Evolutionary conservation across 2,797 vertebrate species (phyloP).

Genomic region (Propithecus perrieri): DNA sequence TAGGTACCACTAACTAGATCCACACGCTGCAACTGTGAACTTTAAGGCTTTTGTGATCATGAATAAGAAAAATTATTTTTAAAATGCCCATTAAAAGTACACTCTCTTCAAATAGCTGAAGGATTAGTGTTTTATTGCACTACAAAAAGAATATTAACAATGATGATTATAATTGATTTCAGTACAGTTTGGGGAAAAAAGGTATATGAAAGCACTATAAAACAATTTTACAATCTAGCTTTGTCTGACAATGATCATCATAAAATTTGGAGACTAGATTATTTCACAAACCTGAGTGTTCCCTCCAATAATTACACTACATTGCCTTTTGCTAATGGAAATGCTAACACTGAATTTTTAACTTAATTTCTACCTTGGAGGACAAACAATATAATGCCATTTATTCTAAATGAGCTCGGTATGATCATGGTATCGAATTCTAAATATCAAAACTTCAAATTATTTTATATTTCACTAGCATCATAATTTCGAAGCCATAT

Average conservation of each 20-base stretch:
- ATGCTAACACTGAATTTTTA: conserved; percentile 44
- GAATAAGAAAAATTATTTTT: conserved; percentile 42
- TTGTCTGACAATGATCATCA: conserved; percentile 1
- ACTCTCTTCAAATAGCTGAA: not conserved
- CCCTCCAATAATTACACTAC: not conserved
- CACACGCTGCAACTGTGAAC: not conserved
- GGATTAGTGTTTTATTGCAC: conserved; percentile 13
- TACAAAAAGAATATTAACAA: conserved; percentile 47
- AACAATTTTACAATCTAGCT: conserved; percentile 17
- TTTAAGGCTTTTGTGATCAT: conserved; percentile 35
- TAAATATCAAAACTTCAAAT: conserved; percentile 43
- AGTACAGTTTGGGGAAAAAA: not conserved
- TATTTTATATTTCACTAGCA: conserved; percentile 23
- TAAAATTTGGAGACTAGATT: conserved; percentile 29
- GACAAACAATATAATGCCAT: conserved; percentile 3
- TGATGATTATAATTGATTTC: conserved; percentile 7
- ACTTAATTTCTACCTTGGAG: conserved; percentile 14
- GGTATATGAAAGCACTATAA: not conserved
- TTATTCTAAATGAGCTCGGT: conserved; percentile 12
- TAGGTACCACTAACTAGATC: not conserved
- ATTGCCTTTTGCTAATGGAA: conserved; percentile 36
- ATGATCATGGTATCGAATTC: not conserved
- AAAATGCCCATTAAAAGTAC: conserved; percentile 45
- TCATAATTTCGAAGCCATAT: not conserved
- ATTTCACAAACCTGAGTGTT: not conserved